These are phyloP conservation scores for Mesocentrotus franciscanus DNA, from an alignment of 53 echinoderm and acorn worm species.

Conservation along the genomic window DNA sequence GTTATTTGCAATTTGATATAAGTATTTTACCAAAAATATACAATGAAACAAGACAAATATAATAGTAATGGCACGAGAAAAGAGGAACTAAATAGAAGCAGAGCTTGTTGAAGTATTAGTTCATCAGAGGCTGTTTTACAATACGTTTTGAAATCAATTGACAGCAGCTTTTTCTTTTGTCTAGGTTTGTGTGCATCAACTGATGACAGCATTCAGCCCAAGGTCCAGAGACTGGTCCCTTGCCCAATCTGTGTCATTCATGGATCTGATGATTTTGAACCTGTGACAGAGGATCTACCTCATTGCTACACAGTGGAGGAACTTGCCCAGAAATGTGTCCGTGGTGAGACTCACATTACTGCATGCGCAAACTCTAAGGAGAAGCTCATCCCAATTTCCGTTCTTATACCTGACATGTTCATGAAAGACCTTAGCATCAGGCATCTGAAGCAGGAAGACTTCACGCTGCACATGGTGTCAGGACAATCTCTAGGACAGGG, in stretches of 20 bases:
- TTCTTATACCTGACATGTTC: conserved; percentile 80
- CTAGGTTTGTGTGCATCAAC: conserved; percentile 51
- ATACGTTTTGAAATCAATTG: too few relatives aligned
- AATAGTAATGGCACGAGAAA: too few relatives aligned
- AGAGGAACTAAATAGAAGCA: too few relatives aligned
- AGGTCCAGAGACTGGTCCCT: conserved; percentile 75
- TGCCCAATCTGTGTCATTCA: conserved; percentile 74
- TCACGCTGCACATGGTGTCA: conserved; percentile 65
- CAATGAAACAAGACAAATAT: too few relatives aligned
- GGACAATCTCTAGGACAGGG: conserved; percentile 74
- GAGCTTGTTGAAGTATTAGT: too few relatives aligned
- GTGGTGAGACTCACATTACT: conserved; percentile 6
- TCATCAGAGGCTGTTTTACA: too few relatives aligned
- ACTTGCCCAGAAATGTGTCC: conserved; percentile 32
- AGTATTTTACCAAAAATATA: too few relatives aligned
- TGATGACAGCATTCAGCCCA: conserved; percentile 35
- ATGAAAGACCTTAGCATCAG: conserved; percentile 74
- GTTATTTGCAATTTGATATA: too few relatives aligned
- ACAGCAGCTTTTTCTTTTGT: neutral
- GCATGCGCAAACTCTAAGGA: conserved; percentile 63
- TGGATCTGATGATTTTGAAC: conserved; percentile 9
- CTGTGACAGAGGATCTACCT: neutral
- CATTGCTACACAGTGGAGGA: conserved; percentile 65
- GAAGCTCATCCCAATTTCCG: conserved; percentile 49
- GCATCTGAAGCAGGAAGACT: conserved; percentile 61